Base-by-base conservation (phyloP, 2,888 invertebrate species). In the Apodemia mormo region DNA sequence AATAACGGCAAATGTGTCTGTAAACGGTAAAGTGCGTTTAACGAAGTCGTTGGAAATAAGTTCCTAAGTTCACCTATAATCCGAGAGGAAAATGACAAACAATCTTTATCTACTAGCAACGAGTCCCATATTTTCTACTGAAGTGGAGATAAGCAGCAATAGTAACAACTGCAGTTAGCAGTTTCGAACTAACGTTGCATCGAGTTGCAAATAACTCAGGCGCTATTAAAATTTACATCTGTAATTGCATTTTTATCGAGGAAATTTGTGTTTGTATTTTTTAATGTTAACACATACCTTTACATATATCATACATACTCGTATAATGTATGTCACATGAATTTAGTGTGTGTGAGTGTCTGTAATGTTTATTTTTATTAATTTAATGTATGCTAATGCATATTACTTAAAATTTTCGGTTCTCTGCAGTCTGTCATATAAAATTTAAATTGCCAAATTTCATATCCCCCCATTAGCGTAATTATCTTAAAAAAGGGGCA, bases 171-270 rank as follows among this genome's bases (percentile, higher is more conserved):
- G 70, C 70, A 74, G 75, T 77, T 77, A 75, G 74, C 72, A 77
- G 76, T 77, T 78, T 76, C 74, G 73, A 77, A 77, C 75, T 76
- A 76, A 74, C 76, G 73, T 74, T 74, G 76, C 70, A 73, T 73
- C 71, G 72, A 74, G 72, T 49, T 74, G 72, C 75, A 73, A 72
- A 75, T 73, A 71, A 70, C 54, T 30, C 54, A 10, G 56, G 54
- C 43, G 14, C 33, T 64, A 64, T 61, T 61, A 22, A 33, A 61
- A 61, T n/a, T 64, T 64, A 14, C 37, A 64, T 64, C 37, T 1
- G 14, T 33, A 14, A 33, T 30, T 64, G 8, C 37, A 14, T 64
- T 64, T 64, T 33, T 33, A 61, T 14, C 14, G 14, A 12, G 33
- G 14, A 12, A 33, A 6, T 61, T 14, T 1, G 1, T 61, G 29